Base-by-base conservation (phyloP, 1,140 invertebrate species). In the Arion vulgaris region DNA sequence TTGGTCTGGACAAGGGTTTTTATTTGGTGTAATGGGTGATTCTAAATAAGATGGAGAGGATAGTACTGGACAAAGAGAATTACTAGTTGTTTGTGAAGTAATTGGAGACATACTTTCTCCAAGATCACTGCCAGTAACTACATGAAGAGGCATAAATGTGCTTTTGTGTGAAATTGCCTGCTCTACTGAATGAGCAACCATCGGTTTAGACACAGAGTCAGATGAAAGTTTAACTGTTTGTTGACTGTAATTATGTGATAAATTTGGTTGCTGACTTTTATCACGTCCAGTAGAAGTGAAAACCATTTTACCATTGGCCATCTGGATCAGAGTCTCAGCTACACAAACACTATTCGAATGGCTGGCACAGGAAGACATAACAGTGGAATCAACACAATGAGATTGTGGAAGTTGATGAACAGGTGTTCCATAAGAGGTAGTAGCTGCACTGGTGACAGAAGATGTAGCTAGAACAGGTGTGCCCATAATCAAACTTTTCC, bases 281-380 rank as follows among this genome's bases (percentile, higher is more conserved):
- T 19, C 17, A 26, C 19, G 9, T 57, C 51, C 51, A 66, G 17
- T 23, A 66, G n/a, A 17, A 32, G 17, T 32, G 32, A 66, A 34
- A 66, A 13, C 39, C 19, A 36, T 57, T 66, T 68, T 68, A 66
- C 75, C 75, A 28, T 28, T 26, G 5, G 76, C 51, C 76, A 78
- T 66, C n/a, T 78, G 76, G 19, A 78, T 51, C 57, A 78, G 45
- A 66, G 76, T 66, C 45, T 78, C 76, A 36, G 76, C 76, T 9
- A 66, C 57, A 39, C 38, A 73, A 2, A 73, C 71, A 49, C 19
- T 73, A 73, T 34, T 66, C 32, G 62, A 66, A 28, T 66, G 62
- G 32, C 62, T 32, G 9, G n/a, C 28, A 34, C 62, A 32, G 62
- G 62, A 66, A 66, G 62, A 66, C n/a, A 66, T 7, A 15, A 66